phyloP scores from a whole-genome alignment of 2,888 invertebrate genomes.

The Synergus itoensis region DNA sequence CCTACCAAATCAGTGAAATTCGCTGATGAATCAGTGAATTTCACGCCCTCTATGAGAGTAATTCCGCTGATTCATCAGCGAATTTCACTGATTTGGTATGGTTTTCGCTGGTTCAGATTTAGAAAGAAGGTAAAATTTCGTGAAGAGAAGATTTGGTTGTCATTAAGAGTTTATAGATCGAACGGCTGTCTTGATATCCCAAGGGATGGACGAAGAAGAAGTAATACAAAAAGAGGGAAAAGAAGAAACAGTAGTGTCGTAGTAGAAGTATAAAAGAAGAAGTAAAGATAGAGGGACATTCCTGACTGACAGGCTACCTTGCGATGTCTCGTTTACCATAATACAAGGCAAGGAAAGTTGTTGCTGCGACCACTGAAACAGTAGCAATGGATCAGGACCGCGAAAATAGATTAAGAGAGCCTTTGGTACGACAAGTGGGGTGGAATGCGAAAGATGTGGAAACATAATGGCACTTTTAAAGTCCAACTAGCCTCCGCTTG shows the following conservation, averaged over 20 bases:
- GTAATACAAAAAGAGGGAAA: not conserved
- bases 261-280: constrained; percentile 33
- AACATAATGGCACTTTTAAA: constrained; percentile 29
- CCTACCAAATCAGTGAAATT: too few relatives aligned
- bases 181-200: constrained; percentile 6
- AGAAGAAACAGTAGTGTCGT: constrained; percentile 24
- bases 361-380: constrained; percentile 55
- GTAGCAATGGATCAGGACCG: constrained; percentile 65
- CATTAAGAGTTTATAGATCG: not conserved
- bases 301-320: constrained; percentile 66
- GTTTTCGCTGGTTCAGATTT: too few relatives aligned
- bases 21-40: too few relatives aligned
- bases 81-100: too few relatives aligned
- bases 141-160: not conserved
- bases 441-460: constrained; percentile 27
- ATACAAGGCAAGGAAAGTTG: constrained; percentile 60
- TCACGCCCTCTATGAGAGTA: too few relatives aligned
- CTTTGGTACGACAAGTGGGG: constrained; percentile 29
- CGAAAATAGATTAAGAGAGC: constrained; percentile 51
- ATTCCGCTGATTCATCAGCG: too few relatives aligned
- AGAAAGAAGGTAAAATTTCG: too few relatives aligned
- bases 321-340: constrained; percentile 70
- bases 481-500: not conserved
- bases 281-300: constrained; percentile 47
- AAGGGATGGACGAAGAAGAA: constrained; percentile 4